A percentile compares a stretch with the other conserved stretches of the same genome.
Conservation (phyloP, 2,113 vertebrate species). For the Neotragus moschatus region DNA sequence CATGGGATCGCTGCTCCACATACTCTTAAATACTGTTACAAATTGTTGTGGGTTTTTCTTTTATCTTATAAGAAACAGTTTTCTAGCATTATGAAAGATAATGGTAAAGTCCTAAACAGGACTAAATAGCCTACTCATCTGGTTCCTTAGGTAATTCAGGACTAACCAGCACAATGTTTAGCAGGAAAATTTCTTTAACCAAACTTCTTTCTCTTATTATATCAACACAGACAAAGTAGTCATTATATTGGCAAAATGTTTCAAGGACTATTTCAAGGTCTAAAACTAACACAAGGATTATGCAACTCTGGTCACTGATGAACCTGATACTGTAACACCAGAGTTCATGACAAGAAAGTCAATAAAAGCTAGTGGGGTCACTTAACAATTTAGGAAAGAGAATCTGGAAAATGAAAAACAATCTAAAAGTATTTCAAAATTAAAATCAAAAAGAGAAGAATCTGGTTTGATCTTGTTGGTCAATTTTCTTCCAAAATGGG, state of each 20-base stretch:
- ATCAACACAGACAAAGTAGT: not conserved
- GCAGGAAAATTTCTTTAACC: not conserved
- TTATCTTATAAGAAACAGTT: not conserved
- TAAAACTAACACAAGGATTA: conserved; percentile 27
- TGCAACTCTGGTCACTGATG: not conserved
- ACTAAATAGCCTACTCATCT: not conserved
- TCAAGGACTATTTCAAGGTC: conserved; percentile 26
- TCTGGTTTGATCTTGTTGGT: conserved; percentile 20
- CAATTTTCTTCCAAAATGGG: conserved; percentile 18
- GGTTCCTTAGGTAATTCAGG: not conserved
- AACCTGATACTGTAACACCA: not conserved
- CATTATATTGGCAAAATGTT: conserved; percentile 2
- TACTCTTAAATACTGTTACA: not conserved
- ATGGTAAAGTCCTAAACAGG: not conserved
- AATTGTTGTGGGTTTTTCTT: not conserved
- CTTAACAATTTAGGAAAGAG: not conserved
- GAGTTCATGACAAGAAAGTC: not conserved
- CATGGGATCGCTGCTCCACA: not conserved
- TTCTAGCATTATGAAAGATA: conserved; percentile 20
- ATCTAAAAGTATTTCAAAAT: conserved; percentile 36
- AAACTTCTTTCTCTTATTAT: not conserved
- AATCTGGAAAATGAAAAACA: conserved; percentile 29
- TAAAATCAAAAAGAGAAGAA: conserved; percentile 38
- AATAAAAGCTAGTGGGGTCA: not conserved
- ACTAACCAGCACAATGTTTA: not conserved